These are phyloP conservation scores for Dryocosmus kuriphilus DNA, from an alignment of 2,888 invertebrate genomes.

Conservation along the genomic window DNA sequence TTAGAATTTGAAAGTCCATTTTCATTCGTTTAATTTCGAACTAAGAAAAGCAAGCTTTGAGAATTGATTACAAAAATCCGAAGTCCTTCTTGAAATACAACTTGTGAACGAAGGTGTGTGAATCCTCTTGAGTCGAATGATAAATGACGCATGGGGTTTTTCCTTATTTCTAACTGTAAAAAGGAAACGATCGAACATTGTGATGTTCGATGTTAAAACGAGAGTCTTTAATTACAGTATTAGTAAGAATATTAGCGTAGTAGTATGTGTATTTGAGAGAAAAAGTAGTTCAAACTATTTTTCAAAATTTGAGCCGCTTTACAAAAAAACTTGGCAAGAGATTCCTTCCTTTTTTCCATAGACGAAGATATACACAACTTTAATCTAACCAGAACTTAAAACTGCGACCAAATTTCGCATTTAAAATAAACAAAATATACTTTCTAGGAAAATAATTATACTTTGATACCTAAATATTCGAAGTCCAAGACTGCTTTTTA, in stretches of 20 bases:
- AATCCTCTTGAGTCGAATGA: slow-evolving; percentile 28
- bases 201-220: slow-evolving; percentile 45
- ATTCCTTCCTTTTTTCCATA: slow-evolving; percentile 56
- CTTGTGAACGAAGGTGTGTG: neutral
- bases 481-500: neutral
- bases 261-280: slow-evolving; percentile 69
- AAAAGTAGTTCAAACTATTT: slow-evolving; percentile 57
- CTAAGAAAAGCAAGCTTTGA: neutral
- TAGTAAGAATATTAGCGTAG: slow-evolving; percentile 62
- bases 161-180: slow-evolving; percentile 22
- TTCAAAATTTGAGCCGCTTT: slow-evolving; percentile 66
- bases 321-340: slow-evolving; percentile 71
- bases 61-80: neutral
- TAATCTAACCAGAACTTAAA: slow-evolving; percentile 53
- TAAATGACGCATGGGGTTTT: slow-evolving; percentile 15
- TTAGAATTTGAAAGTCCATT: too few relatives aligned
- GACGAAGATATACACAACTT: slow-evolving; percentile 49
- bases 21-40: too few relatives aligned
- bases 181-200: slow-evolving; percentile 39
- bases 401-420: neutral
- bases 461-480: neutral
- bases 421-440: neutral
- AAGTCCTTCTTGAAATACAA: slow-evolving; percentile 1
- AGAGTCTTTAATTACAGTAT: slow-evolving; percentile 54
- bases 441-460: slow-evolving; percentile 1